Conservation (phyloP, 1,140 invertebrate species). For the Drosophila elegans region DNA sequence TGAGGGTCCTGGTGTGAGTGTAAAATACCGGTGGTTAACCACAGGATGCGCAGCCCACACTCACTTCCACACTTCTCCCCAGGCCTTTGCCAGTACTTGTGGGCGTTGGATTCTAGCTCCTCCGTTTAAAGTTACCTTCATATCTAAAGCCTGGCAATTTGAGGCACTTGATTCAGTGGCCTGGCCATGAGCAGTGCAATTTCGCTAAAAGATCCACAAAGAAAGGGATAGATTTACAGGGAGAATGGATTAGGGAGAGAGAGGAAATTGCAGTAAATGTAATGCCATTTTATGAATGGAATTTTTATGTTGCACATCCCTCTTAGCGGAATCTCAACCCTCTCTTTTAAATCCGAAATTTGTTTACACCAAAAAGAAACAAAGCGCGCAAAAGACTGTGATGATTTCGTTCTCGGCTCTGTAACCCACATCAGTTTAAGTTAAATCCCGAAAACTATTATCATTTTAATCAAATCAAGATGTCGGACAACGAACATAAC, state of each 20-base stretch:
- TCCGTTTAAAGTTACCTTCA: slow-evolving; percentile 32
- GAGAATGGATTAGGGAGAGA: slow-evolving; percentile 6
- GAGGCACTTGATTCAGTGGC: slow-evolving; percentile 26
- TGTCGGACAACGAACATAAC: slow-evolving; percentile 35
- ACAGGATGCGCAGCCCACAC: slow-evolving; percentile 16
- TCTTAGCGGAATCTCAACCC: background rate
- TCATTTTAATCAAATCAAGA: slow-evolving; percentile 76
- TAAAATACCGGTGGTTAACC: slow-evolving; percentile 47
- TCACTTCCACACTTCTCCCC: slow-evolving; percentile 5
- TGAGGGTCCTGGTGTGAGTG: background rate
- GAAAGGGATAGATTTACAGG: background rate
- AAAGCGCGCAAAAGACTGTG: slow-evolving; percentile 6
- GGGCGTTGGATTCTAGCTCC: slow-evolving; percentile 2
- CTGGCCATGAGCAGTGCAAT: slow-evolving; percentile 31
- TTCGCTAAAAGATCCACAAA: slow-evolving; percentile 37
- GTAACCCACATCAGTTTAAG: slow-evolving; percentile 70
- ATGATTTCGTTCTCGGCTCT: slow-evolving; percentile 8
- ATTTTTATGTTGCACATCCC: slow-evolving; percentile 53
- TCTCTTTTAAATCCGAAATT: slow-evolving; percentile 18
- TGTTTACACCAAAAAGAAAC: slow-evolving; percentile 27
- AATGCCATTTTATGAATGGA: slow-evolving; percentile 69
- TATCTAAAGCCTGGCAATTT: slow-evolving; percentile 36
- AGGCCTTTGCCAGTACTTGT: slow-evolving; percentile 29
- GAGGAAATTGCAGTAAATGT: slow-evolving; percentile 41
- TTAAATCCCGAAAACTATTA: slow-evolving; percentile 78